Evolutionary conservation across 2,888 invertebrate species (phyloP), one percentile per base, ranked within the genome.

Genomic region (Tetragnatha montana): DNA sequence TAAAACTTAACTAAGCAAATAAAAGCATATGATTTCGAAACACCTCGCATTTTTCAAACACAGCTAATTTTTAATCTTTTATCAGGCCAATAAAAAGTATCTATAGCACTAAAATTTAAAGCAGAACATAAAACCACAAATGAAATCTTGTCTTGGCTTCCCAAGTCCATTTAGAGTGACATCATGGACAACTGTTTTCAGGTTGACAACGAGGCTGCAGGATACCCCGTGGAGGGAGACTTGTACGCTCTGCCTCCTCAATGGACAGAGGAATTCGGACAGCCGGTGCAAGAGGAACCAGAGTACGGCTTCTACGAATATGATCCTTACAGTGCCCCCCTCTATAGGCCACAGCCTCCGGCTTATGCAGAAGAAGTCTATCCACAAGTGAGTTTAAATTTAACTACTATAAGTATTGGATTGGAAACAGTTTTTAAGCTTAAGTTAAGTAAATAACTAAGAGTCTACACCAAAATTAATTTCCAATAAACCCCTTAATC

Each of bases 241-340:
- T 12, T 85, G 21, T 86, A 89, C 69, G 89, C 89, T 10, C 35
- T 86, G 8, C 81, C 88, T 10, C 80, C 86, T 6, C 86, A 86
- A 51, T 89, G 89, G 89, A 68, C 82, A 17, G 89, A 89, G 22
- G 86, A 83, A 0, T 74, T 76, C 3, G 69, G 50, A 8, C 85
- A 21, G 6, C 50, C n/a, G 10, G 0, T 51, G 14, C 70, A 71
- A 3, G 84, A 85, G 0, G 81, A 81, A 2, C 22, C 35, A 6
- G 89, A 89, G 22, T 86, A 89, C n/a, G 74, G 68, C 73, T 79
- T 81, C 74, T 89, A 89, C 69, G 89, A 89, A 12, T 86, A 89
- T 60, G 84, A 89, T 14, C 49, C 50, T 8, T 71, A 70, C 68
- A 49, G 71, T 1, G 81, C 89, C 6, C 81, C 79, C 6, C 82